These are phyloP conservation scores for Athripsodes cinereus DNA, from an alignment of 2,888 invertebrate genomes.

Conservation along the genomic window DNA sequence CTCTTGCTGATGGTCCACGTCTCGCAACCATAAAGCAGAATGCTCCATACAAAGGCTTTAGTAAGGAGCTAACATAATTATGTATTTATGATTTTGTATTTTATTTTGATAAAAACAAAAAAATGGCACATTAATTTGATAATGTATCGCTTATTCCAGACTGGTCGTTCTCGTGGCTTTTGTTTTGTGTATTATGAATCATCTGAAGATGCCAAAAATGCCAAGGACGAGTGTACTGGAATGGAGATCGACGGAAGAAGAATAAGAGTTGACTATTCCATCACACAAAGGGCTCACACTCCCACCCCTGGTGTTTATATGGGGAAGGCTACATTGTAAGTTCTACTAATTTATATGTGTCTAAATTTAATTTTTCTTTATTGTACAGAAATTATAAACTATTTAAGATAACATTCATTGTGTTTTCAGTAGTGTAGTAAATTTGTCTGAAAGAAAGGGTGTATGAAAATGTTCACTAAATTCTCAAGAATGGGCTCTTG, in stretches of 20 bases:
- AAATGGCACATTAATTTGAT: too few relatives aligned
- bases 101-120: too few relatives aligned
- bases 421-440: background rate
- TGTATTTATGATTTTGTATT: too few relatives aligned
- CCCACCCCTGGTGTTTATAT: conserved; percentile 97
- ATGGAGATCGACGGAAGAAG: conserved; percentile 91
- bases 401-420: background rate
- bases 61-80: too few relatives aligned
- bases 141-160: conserved; percentile 51
- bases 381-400: too few relatives aligned
- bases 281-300: conserved; percentile 92
- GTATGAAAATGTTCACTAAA: too few relatives aligned
- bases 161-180: conserved; percentile 91
- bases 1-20: too few relatives aligned
- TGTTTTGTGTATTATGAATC: conserved; percentile 92
- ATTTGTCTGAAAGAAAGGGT: too few relatives aligned
- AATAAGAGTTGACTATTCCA: conserved; percentile 93
- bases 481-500: too few relatives aligned
- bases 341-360: conserved; percentile 23
- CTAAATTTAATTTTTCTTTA: conserved; percentile 1
- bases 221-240: conserved; percentile 90
- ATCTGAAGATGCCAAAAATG: conserved; percentile 82
- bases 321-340: conserved; percentile 84
- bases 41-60: too few relatives aligned
- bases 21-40: too few relatives aligned